Evolutionary conservation across 2,888 invertebrate genomes (phyloP).

Genomic region (Caenorhabditis angaria): DNA sequence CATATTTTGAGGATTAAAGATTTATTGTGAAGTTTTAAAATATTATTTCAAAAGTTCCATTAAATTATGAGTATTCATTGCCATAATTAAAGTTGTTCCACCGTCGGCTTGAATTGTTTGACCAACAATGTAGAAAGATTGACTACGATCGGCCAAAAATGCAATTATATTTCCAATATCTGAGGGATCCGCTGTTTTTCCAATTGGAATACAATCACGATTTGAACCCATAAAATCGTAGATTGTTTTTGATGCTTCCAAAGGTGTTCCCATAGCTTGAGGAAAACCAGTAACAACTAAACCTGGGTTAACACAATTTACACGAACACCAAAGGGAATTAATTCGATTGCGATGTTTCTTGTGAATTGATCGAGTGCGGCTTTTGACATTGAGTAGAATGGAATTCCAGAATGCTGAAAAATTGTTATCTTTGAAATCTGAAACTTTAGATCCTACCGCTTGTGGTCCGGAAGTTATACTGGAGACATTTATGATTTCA

Average conservation of each 20-base stretch:
- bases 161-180: constrained; percentile 6
- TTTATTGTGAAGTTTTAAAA: no score
- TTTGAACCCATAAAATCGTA: neutral
- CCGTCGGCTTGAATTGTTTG: constrained; percentile 34
- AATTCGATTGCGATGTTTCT: constrained; percentile 22
- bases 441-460: no score
- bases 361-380: constrained; percentile 31
- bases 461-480: constrained; percentile 34
- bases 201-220: constrained; percentile 8
- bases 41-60: no score
- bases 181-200: neutral
- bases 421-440: no score
- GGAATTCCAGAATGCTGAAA: no score
- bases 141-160: constrained; percentile 23
- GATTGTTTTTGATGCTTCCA: neutral
- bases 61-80: no score
- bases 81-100: constrained; percentile 25
- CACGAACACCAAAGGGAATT: constrained; percentile 24
- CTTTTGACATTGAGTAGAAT: constrained; percentile 37
- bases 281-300: constrained; percentile 15
- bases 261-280: constrained; percentile 22
- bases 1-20: no score
- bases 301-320: constrained; percentile 30
- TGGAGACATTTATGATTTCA: constrained; percentile 37
- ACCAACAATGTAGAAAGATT: constrained; percentile 22